These are phyloP conservation scores for Leptinotarsa rubiginosa DNA, from an alignment of 2,888 invertebrate species.

Conservation along the genomic window DNA sequence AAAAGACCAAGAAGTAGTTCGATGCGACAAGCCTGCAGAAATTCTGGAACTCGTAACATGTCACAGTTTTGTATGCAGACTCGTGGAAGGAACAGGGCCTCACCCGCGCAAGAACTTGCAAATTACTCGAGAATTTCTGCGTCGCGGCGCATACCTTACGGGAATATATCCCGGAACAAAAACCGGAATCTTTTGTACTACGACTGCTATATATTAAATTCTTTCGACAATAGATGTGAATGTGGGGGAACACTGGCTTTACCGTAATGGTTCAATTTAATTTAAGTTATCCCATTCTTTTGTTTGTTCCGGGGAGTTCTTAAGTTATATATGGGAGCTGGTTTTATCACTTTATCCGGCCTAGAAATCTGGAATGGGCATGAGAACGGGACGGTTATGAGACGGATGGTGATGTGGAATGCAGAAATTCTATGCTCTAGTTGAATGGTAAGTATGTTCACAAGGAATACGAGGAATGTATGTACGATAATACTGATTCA, in stretches of 20 bases:
- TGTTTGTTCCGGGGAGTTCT: slow-evolving; percentile 24
- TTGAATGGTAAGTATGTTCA: background rate
- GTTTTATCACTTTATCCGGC: slow-evolving; percentile 19
- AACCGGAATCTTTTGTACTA: slow-evolving; percentile 48
- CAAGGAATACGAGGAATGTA: background rate
- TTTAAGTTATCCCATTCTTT: slow-evolving; percentile 29
- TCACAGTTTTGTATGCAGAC: slow-evolving; percentile 7
- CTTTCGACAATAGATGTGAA: slow-evolving; percentile 45
- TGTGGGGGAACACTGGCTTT: slow-evolving; percentile 12
- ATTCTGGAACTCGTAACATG: slow-evolving; percentile 22
- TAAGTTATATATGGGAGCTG: slow-evolving; percentile 12
- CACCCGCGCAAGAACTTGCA: slow-evolving; percentile 45
- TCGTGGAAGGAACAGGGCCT: slow-evolving; percentile 14
- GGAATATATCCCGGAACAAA: slow-evolving; percentile 45
- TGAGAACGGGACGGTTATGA: slow-evolving; percentile 1
- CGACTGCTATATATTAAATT: slow-evolving; percentile 52
- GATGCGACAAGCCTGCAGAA: slow-evolving; percentile 5
- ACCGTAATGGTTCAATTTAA: slow-evolving; percentile 31
- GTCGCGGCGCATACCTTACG: slow-evolving; percentile 44
- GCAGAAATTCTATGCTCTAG: background rate
- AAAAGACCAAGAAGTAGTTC: background rate
- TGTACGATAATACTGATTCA: background rate
- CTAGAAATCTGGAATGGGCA: slow-evolving; percentile 4
- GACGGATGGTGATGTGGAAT: background rate
- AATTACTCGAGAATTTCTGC: slow-evolving; percentile 53